Evolutionary conservation across 1,140 invertebrate species (phyloP), one percentile per base, ranked within the genome.

Genomic region (Diabrotica undecimpunctata): DNA sequence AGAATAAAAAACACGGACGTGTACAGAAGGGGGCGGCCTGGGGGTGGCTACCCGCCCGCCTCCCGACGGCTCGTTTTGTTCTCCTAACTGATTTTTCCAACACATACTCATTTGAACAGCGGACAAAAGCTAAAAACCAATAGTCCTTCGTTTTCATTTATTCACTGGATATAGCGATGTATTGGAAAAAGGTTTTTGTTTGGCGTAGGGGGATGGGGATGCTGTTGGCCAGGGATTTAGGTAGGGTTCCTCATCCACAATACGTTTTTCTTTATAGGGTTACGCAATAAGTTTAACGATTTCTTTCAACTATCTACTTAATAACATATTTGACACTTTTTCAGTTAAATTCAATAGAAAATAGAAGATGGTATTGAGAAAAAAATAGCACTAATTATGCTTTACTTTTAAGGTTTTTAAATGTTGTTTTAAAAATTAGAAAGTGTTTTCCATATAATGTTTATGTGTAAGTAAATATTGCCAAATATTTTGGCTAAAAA

Each of bases 161-260:
- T 77, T 77, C 74, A 72, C 68, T 70, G 72, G 68, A 68, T 72
- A 61, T 66, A 66, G 69, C 68, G 68, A 69, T 71, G 71, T 72
- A 75, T 75, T 74, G 72, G 74, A 77, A 77, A 77, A 73, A 75
- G 70, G 72, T 73, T 77, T 75, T 75, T 73, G 73, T 77, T 74
- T 74, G 70, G 65, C 63, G 69, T 68, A 62, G 54, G 69, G 62
- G 65, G 57, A 52, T 37, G 53, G 54, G 39, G 39, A 54, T 35
- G 51, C 52, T 10, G 59, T 12, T 9, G 58, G 64, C 81, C 95
- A 97, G 81, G 97, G 25, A 36, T 11, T 11, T 11, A 11, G 96
- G 81, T 97, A 37, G 59, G 41, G 39, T 14, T 12, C 38, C 37
- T 35, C 38, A 36, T 59, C 39, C 11, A 59, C n/a, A 8, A 36